A percentile compares a stretch with the other conserved stretches of the same genome.
Conservation (phyloP, 2,888 invertebrate species). For the Lepas anatifera region DNA sequence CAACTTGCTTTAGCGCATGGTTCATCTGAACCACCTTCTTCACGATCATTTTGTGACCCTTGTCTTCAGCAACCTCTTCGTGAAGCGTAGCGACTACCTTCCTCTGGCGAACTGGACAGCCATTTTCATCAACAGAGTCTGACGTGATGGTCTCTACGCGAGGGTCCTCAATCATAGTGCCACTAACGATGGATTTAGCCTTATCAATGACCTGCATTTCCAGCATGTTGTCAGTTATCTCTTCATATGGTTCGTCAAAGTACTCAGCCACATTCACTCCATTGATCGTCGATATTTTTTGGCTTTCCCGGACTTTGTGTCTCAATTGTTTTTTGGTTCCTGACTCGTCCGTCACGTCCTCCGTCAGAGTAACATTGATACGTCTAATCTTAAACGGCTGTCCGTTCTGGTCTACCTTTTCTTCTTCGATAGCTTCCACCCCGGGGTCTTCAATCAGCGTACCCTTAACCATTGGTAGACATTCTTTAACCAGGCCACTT, state of each 20-base stretch:
- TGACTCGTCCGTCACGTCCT: not conserved
- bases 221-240: not conserved
- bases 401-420: not conserved
- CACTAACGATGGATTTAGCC: not conserved
- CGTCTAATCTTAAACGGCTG: not conserved
- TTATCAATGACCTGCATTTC: not conserved
- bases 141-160: too few species aligned
- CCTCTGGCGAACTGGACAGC: too few species aligned
- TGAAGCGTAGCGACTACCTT: too few species aligned
- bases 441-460: not conserved
- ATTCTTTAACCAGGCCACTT: not conserved
- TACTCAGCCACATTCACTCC: not conserved
- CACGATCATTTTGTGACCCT: too few species aligned
- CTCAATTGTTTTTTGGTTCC: not conserved
- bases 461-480: not conserved
- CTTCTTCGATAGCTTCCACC: not conserved
- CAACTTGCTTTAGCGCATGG: not conserved
- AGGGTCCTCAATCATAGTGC: too few species aligned
- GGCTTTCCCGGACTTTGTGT: not conserved
- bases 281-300: not conserved
- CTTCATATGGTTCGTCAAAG: not conserved
- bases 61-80: too few species aligned
- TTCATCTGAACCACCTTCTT: too few species aligned
- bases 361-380: not conserved
- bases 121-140: too few species aligned